Base-by-base conservation (phyloP, 2,797 vertebrate genomes). In the Oryzias sinensis region DNA sequence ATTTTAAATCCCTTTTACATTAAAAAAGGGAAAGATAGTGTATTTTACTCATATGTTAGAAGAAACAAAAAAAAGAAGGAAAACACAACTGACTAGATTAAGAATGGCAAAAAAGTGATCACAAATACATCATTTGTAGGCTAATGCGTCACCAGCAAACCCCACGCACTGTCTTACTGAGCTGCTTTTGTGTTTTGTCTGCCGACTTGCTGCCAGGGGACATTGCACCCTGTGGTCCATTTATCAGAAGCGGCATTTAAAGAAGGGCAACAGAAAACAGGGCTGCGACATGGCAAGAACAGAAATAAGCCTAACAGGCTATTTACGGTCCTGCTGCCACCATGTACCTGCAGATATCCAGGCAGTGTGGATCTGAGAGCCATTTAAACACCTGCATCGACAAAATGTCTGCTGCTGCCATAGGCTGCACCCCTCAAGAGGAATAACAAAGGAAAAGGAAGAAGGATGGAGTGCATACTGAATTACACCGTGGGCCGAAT, bases 361-460 rank as follows among this genome's bases (percentile, higher is more conserved):
- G 43, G 52, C 29, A 58, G 65, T 70, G 24, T 45, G 50, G 51
- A 53, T 61, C 44, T 62, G 16, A 65, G 62, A 53, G 60, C 41
- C 53, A 62, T 76, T 85, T 77, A 72, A 73, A 74, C 53, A 74
- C 62, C 56, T 58, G 59, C 76, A 77, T 71, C 66, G 77, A 82
- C 74, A 78, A 78, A 75, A 73, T 24, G 72, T 77, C 80, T 61
- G 44, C 60, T 55, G 59, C 41, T 72, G 68, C 73, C 74, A 68
- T 68, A 69, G 76, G 49, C 42, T 41, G 43, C 62, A 53, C 43
- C 57, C 42, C 49, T 53, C 56, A 22, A 58, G 52, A 67, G 65
- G 62, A 81, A 66, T 56, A 74, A 63, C 72, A 49, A 74, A 60
- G 58, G 59, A 43, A 49, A 2, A 18, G 45, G n/a, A 37, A 50